Evolutionary conservation across 2,797 vertebrate genomes (phyloP).

Genomic region (Sus cebifrons): DNA sequence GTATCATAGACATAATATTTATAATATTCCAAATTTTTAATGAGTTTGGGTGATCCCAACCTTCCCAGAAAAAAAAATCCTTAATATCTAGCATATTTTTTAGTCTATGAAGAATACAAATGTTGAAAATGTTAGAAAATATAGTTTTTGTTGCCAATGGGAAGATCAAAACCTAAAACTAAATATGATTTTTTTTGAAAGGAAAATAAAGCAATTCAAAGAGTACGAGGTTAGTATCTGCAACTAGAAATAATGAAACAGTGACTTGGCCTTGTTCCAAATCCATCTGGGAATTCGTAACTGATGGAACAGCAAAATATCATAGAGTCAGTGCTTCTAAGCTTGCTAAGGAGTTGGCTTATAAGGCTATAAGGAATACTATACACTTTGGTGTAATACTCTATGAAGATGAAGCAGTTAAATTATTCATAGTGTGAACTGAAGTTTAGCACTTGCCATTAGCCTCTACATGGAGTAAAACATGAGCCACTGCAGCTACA

Average conservation of each 20-base stretch:
- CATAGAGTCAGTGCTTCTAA: not conserved
- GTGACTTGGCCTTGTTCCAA: conserved; percentile 7
- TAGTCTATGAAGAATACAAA: not conserved
- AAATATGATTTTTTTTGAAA: not conserved
- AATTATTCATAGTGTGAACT: not conserved
- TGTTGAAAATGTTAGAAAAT: not conserved
- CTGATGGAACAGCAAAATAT: conserved; percentile 25
- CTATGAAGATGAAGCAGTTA: not conserved
- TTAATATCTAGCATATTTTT: not conserved
- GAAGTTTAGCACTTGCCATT: too few species aligned
- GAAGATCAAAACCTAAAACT: conserved; percentile 25
- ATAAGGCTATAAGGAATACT: not conserved
- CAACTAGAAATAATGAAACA: conserved; percentile 1
- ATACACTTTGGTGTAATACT: not conserved
- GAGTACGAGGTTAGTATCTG: not conserved
- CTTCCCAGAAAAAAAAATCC: not conserved
- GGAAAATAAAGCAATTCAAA: not conserved
- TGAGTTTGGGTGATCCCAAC: not conserved
- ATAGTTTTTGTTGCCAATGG: not conserved
- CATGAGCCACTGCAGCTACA: too few species aligned
- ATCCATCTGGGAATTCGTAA: conserved; percentile 36
- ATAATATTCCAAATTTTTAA: conserved; percentile 37
- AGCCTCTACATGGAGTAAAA: too few species aligned
- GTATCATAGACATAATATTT: not conserved
- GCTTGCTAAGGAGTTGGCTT: conserved; percentile 49